These are phyloP conservation scores for Falco biarmicus DNA, from an alignment of 2,797 vertebrate genomes.

Conservation along the genomic window DNA sequence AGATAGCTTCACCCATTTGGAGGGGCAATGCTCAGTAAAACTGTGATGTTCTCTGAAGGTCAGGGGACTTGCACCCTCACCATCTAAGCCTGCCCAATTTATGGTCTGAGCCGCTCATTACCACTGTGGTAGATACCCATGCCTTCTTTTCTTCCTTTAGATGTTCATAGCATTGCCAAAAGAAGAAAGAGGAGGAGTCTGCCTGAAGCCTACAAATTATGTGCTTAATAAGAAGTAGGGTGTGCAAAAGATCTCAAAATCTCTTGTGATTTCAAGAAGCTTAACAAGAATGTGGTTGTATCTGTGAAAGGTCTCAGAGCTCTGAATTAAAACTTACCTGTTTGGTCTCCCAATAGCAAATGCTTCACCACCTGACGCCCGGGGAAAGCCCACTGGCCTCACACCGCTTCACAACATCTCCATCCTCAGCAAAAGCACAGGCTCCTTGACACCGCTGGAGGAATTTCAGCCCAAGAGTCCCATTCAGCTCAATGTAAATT, in stretches of 20 bases:
- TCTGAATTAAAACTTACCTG: neutral
- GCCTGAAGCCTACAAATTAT: neutral
- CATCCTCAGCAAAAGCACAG: neutral
- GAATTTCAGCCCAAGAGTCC: neutral
- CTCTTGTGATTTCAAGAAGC: neutral
- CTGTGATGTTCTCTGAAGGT: neutral
- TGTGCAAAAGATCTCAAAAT: neutral
- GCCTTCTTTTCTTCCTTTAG: neutral
- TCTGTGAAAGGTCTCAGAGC: neutral
- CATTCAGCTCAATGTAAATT: neutral
- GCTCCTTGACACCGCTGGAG: neutral
- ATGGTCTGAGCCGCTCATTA: neutral
- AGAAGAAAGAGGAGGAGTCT: neutral
- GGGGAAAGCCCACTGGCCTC: neutral
- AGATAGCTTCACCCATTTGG: neutral
- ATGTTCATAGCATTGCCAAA: neutral
- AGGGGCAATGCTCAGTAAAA: neutral
- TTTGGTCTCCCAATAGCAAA: neutral
- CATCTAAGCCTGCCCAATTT: neutral
- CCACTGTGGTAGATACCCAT: neutral
- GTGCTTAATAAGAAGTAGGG: neutral
- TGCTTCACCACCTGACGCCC: neutral
- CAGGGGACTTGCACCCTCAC: neutral
- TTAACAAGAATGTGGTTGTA: neutral
- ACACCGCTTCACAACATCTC: neutral